These are phyloP conservation scores for Drosophila pectinifera DNA, from an alignment of 1,140 invertebrate genomes.

Conservation along the genomic window DNA sequence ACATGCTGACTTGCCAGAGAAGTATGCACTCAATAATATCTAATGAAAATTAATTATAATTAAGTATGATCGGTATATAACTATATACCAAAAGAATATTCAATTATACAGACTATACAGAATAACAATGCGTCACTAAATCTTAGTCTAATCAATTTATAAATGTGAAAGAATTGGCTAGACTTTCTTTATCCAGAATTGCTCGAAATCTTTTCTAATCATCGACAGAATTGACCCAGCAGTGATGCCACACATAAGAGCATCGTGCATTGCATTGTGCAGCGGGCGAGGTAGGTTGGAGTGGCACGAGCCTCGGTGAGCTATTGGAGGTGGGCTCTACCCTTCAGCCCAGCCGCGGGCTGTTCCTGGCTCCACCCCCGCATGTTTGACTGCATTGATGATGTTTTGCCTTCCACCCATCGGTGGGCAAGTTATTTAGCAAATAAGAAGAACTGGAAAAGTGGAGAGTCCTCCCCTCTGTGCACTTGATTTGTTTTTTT, in stretches of 20 bases:
- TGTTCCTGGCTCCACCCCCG: not conserved
- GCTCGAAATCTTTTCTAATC: not conserved
- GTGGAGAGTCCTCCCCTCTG: slow-evolving; percentile 2
- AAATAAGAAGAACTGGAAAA: slow-evolving; percentile 35
- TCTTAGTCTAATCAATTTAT: too few relatives aligned
- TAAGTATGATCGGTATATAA: too few relatives aligned
- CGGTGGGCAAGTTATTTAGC: slow-evolving; percentile 52
- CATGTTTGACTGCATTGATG: slow-evolving; percentile 48
- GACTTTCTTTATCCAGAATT: too few relatives aligned
- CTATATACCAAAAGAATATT: not conserved
- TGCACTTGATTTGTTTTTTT: slow-evolving; percentile 45
- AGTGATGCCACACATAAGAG: slow-evolving; percentile 4
- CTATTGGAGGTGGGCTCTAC: slow-evolving; percentile 5
- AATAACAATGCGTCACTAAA: too few relatives aligned
- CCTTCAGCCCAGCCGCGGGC: slow-evolving; percentile 9
- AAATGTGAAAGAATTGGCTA: too few relatives aligned
- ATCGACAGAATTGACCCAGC: not conserved
- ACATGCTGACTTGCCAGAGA: too few relatives aligned
- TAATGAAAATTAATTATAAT: too few relatives aligned
- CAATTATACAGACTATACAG: not conserved
- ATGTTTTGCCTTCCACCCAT: slow-evolving; percentile 49
- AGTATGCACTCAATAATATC: too few relatives aligned
- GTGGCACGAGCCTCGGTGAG: slow-evolving; percentile 19
- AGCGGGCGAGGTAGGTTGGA: slow-evolving; percentile 9
- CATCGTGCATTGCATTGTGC: slow-evolving; percentile 5